These are phyloP conservation scores for Limnothrissa miodon DNA, from an alignment of 2,113 vertebrate genomes.

Conservation along the genomic window DNA sequence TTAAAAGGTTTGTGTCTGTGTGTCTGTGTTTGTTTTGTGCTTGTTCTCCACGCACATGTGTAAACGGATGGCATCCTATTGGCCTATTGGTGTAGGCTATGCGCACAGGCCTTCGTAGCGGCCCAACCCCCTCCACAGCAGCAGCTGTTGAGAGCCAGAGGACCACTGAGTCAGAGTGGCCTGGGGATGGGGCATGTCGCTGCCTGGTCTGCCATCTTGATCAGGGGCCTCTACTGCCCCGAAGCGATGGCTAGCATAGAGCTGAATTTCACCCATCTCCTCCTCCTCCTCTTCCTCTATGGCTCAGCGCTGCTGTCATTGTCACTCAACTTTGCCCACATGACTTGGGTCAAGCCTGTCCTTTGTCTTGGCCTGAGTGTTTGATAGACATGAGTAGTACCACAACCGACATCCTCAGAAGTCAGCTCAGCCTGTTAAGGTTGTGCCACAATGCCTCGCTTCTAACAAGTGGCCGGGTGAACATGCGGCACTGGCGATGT, in stretches of 20 bases:
- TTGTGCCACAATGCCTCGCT: background rate
- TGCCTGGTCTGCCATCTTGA: background rate
- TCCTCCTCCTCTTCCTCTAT: background rate
- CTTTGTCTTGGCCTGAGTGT: too few species aligned
- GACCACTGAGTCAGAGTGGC: background rate
- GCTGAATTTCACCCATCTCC: background rate
- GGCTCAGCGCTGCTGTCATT: background rate
- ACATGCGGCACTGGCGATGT: background rate
- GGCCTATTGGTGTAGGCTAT: background rate
- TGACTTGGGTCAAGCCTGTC: background rate
- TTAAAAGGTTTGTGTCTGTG: background rate
- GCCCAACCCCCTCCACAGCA: background rate
- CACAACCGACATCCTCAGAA: background rate
- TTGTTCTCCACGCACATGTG: background rate
- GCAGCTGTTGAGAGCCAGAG: constrained; percentile 15
- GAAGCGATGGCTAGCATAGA: background rate
- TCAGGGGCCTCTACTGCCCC: background rate
- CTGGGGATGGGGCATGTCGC: background rate
- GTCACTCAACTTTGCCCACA: background rate
- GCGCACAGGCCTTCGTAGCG: background rate
- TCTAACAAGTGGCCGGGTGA: background rate
- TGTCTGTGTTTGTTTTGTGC: background rate
- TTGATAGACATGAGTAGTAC: background rate
- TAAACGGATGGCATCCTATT: background rate
- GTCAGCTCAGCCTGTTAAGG: background rate